Evolutionary conservation across 2,797 vertebrate species (phyloP), one percentile per base, ranked within the genome.

Genomic region (Morus bassanus): DNA sequence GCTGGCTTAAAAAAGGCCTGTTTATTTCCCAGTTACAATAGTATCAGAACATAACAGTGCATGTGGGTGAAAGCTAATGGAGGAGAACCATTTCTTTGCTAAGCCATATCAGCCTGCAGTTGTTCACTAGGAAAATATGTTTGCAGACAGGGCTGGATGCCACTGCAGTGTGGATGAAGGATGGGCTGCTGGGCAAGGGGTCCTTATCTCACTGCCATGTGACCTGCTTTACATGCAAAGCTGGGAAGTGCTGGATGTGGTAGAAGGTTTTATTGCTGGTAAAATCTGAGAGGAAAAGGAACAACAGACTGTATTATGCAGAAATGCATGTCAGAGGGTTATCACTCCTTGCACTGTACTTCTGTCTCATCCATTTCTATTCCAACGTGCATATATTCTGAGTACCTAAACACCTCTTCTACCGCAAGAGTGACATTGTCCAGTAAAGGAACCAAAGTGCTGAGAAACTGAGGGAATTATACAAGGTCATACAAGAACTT

Each of bases 61-160:
- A 14, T 17, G 75, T 17, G 19, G 6, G 9, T 61, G 54, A 67
- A 54, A 72, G 67, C 45, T 48, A 4, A 11, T 2, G 30, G 67
- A 50, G 41, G 17, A 70, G 76, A 88, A 35, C 14, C 13, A 2
- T 70, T 45, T 56, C 31, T n/a, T 68, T 83, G 43, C 75, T 70
- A 17, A 59, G 31, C 59, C 30, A 0, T 8, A 12, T 41, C 18
- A 18, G 48, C 28, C 19, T 72, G 80, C n/a, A 59, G 57, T 28
- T 65, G 30, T 17, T 74, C 3, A 1, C 68, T 33, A 57, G 46
- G 25, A 65, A 54, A 45, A 11, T 22, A 6, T 0, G 1, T 17
- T 57, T 79, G 78, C 72, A 61, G 54, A 10, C 6, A 41, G 35
- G 35, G 53, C 72, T 80, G 75, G 59, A 73, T 60, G 57, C 28